These are phyloP conservation scores for Pelobates cultripes DNA, from an alignment of 2,797 vertebrate species.

Conservation along the genomic window DNA sequence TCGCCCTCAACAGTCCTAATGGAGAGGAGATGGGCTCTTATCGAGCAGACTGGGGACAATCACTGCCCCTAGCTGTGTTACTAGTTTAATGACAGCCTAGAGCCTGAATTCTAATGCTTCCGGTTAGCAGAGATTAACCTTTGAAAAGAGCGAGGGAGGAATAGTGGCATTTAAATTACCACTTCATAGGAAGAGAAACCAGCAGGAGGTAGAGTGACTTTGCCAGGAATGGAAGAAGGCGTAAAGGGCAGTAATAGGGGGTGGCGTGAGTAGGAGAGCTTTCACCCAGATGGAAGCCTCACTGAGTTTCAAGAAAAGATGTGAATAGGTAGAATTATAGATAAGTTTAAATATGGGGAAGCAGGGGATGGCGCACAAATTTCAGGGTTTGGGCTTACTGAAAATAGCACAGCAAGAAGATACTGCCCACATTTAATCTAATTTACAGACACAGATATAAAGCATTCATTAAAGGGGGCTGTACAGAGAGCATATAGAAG, in stretches of 20 bases:
- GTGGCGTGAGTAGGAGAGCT: no score
- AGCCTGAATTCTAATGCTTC: constrained; percentile 28
- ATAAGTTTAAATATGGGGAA: no score
- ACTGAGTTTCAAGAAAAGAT: no score
- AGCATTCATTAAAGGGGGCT: no score
- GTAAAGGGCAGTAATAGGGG: not conserved
- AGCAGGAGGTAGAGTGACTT: not conserved
- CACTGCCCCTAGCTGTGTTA: constrained; percentile 45
- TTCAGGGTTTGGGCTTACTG: no score
- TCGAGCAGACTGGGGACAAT: constrained; percentile 39
- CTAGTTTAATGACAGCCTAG: constrained; percentile 37
- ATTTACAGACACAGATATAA: no score
- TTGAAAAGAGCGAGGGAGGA: constrained; percentile 11
- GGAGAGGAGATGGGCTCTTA: constrained; percentile 35
- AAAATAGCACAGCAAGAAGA: no score
- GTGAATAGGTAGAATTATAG: no score
- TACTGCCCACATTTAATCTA: no score
- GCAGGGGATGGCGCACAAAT: no score
- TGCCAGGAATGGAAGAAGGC: not conserved
- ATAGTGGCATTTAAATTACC: not conserved
- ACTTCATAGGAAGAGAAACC: not conserved
- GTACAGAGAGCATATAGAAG: no score
- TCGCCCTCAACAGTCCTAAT: constrained; percentile 45
- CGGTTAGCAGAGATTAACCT: constrained; percentile 28
- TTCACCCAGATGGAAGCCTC: no score